Evolutionary conservation across 2,888 invertebrate genomes (phyloP).

Genomic region (Heliconius ethilla): DNA sequence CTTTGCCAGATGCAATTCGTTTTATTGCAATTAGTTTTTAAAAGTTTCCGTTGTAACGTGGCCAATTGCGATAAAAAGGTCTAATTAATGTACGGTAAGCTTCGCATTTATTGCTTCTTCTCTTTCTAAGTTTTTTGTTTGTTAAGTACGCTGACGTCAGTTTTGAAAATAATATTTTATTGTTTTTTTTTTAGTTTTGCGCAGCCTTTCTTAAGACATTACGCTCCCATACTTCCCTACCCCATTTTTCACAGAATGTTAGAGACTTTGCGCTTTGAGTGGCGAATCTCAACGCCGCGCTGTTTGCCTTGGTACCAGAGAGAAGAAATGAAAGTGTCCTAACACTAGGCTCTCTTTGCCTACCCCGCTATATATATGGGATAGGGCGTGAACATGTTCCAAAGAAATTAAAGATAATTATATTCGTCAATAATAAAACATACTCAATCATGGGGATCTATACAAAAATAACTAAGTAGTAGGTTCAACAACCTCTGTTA

Average conservation of each 20-base stretch:
- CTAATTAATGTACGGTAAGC: neutral
- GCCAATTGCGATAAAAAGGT: neutral
- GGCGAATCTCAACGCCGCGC: too few species aligned
- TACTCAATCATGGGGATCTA: conserved; percentile 59
- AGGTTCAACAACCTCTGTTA: conserved; percentile 71
- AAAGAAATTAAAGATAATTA: conserved; percentile 22
- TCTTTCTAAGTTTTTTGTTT: too few species aligned
- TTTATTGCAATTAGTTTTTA: conserved; percentile 5
- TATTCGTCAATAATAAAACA: conserved; percentile 50
- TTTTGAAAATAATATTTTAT: neutral
- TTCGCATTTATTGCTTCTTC: neutral
- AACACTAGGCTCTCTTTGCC: too few species aligned
- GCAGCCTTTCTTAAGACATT: neutral
- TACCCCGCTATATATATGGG: too few species aligned
- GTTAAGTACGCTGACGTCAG: neutral
- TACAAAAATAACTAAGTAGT: conserved; percentile 58
- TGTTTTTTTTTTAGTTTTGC: too few species aligned
- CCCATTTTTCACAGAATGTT: too few species aligned
- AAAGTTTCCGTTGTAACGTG: neutral
- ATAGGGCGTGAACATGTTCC: neutral
- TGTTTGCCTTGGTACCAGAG: too few species aligned
- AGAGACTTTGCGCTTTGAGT: too few species aligned
- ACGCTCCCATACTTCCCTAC: neutral
- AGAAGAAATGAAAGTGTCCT: too few species aligned
- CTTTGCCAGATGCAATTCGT: neutral